A percentile compares a stretch with the other conserved stretches of the same genome.
Conservation (phyloP, 2,797 vertebrate species). For the Falco novaeseelandiae region DNA sequence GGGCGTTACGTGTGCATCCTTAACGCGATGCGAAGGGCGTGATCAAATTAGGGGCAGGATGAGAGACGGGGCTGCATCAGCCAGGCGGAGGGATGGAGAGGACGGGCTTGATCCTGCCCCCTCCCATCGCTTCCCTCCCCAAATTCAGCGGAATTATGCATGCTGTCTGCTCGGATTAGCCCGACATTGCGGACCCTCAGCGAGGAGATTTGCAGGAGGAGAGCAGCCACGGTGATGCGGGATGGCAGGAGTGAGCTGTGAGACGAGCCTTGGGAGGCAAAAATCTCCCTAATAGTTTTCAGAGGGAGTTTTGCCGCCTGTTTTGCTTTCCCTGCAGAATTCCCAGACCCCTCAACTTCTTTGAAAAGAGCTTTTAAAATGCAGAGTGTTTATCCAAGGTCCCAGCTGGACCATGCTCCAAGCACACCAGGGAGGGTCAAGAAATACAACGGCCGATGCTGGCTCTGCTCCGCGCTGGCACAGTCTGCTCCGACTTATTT, state of each 20-base stretch:
- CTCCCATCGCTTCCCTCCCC: not conserved
- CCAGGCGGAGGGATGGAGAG: rapidly evolving
- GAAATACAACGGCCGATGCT: rapidly evolving
- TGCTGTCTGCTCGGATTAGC: not conserved
- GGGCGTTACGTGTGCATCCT: not conserved
- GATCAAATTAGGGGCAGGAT: not conserved
- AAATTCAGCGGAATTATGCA: not conserved
- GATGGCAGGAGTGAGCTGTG: not conserved
- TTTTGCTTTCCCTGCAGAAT: not conserved
- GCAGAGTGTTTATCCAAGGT: not conserved
- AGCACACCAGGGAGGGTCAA: rapidly evolving
- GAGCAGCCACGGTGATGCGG: not conserved
- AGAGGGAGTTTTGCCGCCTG: not conserved
- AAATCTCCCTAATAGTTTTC: not conserved
- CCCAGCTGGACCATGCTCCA: rapidly evolving
- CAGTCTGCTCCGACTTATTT: not conserved
- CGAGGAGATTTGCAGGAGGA: not conserved
- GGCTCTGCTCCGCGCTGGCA: rapidly evolving
- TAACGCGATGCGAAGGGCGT: not conserved
- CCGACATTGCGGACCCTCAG: not conserved
- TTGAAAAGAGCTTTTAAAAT: not conserved
- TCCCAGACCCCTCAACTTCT: not conserved
- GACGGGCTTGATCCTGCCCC: not conserved
- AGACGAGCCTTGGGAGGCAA: not conserved
- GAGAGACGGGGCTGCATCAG: not conserved